A percentile compares a stretch with the other conserved stretches of the same genome.
Evolutionary conservation across 2,797 vertebrate species (phyloP).

Genomic region (Hemitrygon akajei): DNA sequence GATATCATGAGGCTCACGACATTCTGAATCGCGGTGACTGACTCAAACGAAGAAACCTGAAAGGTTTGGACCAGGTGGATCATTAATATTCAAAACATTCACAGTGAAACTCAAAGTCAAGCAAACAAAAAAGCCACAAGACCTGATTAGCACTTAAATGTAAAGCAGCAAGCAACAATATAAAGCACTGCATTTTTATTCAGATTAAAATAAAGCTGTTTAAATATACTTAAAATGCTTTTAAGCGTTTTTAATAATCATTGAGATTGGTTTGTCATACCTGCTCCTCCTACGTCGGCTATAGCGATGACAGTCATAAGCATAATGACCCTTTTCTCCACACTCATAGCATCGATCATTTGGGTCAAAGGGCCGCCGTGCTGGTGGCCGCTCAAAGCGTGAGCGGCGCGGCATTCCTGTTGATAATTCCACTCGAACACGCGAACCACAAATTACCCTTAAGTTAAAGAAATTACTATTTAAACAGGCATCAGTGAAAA

Average conservation of each 20-base stretch:
- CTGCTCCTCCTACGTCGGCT: conserved; percentile 71
- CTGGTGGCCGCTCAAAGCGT: conserved; percentile 70
- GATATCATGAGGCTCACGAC: conserved; percentile 85
- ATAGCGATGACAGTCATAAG: conserved; percentile 78
- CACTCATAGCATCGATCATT: conserved; percentile 81
- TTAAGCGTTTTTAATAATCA: conserved; percentile 37
- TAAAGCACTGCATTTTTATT: conserved; percentile 35
- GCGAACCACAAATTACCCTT: conserved; percentile 71
- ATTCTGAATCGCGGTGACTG: conserved; percentile 83
- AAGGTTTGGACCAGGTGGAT: conserved; percentile 88
- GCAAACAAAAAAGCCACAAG: conserved; percentile 60
- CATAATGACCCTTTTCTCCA: conserved; percentile 82
- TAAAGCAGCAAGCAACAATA: conserved; percentile 28
- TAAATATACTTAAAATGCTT: conserved; percentile 35
- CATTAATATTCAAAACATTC: conserved; percentile 70
- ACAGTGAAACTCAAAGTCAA: conserved; percentile 50
- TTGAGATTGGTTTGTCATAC: conserved; percentile 50
- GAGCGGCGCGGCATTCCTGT: conserved; percentile 77
- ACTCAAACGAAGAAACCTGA: conserved; percentile 88
- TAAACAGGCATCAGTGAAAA: background rate
- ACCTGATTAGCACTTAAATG: conserved; percentile 51
- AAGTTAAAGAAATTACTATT: conserved; percentile 35
- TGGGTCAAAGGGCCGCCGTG: conserved; percentile 74
- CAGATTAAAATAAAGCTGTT: conserved; percentile 14
- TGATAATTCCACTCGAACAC: conserved; percentile 72